These are phyloP conservation scores for Zaprionus taronus DNA, from an alignment of 1,140 invertebrate genomes.

Conservation along the genomic window DNA sequence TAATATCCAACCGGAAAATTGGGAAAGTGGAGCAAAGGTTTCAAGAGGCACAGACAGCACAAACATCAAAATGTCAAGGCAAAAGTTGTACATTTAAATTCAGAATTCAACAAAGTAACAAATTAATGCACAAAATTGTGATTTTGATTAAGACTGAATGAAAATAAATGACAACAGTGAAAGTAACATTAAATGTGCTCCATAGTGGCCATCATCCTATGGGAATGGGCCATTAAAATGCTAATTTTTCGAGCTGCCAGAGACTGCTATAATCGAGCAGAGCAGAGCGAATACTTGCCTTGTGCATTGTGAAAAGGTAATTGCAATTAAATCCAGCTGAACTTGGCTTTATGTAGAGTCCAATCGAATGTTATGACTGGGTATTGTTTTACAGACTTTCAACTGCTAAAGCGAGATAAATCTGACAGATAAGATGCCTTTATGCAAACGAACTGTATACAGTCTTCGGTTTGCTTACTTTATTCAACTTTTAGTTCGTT, in stretches of 20 bases:
- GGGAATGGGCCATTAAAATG: slow-evolving; percentile 36
- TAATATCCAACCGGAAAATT: slow-evolving; percentile 35
- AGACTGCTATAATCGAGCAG: slow-evolving; percentile 21
- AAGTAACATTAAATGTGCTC: slow-evolving; percentile 14
- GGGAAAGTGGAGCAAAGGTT: slow-evolving; percentile 28
- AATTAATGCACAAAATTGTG: slow-evolving; percentile 51
- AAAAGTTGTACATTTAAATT: slow-evolving; percentile 41
- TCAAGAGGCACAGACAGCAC: slow-evolving; percentile 2
- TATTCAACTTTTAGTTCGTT: background rate
- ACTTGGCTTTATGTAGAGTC: background rate
- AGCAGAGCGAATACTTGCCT: background rate
- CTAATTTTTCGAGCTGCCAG: slow-evolving; percentile 15
- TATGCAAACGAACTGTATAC: too few relatives aligned
- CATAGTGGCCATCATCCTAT: slow-evolving; percentile 3
- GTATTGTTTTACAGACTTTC: background rate
- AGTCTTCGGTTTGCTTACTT: background rate
- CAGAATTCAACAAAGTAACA: slow-evolving; percentile 27
- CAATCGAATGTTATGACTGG: too few relatives aligned
- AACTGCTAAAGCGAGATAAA: too few relatives aligned
- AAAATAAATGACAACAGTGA: slow-evolving; percentile 33
- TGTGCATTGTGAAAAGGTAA: background rate
- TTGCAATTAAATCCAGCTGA: background rate
- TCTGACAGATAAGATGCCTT: too few relatives aligned
- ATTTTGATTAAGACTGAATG: slow-evolving; percentile 52
- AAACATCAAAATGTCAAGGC: slow-evolving; percentile 31